These are phyloP conservation scores for Paratrypauchen microcephalus DNA, from an alignment of 2,797 vertebrate species.

Conservation along the genomic window DNA sequence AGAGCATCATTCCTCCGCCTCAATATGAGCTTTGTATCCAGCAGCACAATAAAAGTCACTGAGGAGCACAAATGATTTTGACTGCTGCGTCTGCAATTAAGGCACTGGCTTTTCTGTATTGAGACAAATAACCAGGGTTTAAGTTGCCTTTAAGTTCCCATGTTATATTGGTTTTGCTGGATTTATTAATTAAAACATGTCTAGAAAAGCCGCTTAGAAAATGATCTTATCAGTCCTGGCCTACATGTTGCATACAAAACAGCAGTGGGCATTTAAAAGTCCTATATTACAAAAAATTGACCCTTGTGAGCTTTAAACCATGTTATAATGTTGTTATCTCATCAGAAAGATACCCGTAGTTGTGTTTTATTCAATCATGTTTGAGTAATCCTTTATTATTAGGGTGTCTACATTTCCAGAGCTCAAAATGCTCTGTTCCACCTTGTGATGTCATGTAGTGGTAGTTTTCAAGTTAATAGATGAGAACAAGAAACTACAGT, in stretches of 20 bases:
- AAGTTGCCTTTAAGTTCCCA: conserved; percentile 22
- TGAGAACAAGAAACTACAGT: too few relatives aligned
- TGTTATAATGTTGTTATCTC: too few relatives aligned
- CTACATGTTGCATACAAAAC: neutral
- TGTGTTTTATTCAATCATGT: too few relatives aligned
- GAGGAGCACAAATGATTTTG: conserved; percentile 22
- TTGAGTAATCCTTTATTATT: too few relatives aligned
- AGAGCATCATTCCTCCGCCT: conserved; percentile 48
- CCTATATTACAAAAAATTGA: too few relatives aligned
- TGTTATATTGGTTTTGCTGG: conserved; percentile 30
- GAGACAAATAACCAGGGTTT: conserved; percentile 11
- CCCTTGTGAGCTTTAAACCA: too few relatives aligned
- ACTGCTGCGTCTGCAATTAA: conserved; percentile 8
- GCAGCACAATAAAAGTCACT: conserved; percentile 14
- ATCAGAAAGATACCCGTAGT: too few relatives aligned
- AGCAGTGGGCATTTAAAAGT: neutral
- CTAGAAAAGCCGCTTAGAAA: conserved; percentile 13
- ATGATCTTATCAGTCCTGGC: conserved; percentile 19
- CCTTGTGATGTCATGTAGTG: too few relatives aligned
- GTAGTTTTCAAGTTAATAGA: too few relatives aligned
- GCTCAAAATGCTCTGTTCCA: too few relatives aligned
- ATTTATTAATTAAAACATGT: conserved; percentile 19
- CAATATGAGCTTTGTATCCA: conserved; percentile 37
- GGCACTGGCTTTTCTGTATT: conserved; percentile 7
- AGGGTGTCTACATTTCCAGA: too few relatives aligned